Evolutionary conservation across 1,140 invertebrate genomes (phyloP).

Genomic region (Thaumatotibia leucotreta): DNA sequence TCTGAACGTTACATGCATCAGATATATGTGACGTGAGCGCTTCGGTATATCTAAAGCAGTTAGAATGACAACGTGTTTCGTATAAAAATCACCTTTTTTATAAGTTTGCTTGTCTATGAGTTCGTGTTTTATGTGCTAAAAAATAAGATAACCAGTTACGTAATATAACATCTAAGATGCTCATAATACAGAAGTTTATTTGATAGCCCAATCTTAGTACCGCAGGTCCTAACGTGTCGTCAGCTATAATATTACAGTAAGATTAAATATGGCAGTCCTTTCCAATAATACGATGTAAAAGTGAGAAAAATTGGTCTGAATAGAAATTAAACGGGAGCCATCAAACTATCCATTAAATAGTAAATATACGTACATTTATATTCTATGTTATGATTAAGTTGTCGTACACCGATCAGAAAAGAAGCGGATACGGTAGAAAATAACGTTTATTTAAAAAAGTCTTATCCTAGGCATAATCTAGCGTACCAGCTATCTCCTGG

Average conservation of each 20-base stretch:
- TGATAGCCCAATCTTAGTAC: constrained; percentile 2
- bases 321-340: constrained; percentile 53
- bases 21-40: too few relatives aligned
- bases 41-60: too few relatives aligned
- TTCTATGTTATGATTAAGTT: constrained; percentile 45
- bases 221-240: not conserved
- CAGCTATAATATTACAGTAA: constrained; percentile 38
- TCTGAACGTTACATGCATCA: too few relatives aligned
- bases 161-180: not conserved
- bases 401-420: constrained; percentile 64
- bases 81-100: too few relatives aligned
- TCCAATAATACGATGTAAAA: constrained; percentile 62
- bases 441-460: constrained; percentile 68
- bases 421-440: constrained; percentile 72
- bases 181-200: not conserved
- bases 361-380: constrained; percentile 48
- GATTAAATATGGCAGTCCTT: constrained; percentile 69
- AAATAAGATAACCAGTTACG: not conserved
- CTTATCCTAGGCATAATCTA: constrained; percentile 68
- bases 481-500: constrained; percentile 53
- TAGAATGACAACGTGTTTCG: too few relatives aligned
- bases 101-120: too few relatives aligned
- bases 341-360: constrained; percentile 61
- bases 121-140: not conserved
- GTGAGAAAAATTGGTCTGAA: constrained; percentile 71